Percentiles rank a stretch among this genome's conserved stretches.
Evolutionary conservation across 2,797 vertebrate genomes (phyloP).

Genomic region (Pangasius djambal): DNA sequence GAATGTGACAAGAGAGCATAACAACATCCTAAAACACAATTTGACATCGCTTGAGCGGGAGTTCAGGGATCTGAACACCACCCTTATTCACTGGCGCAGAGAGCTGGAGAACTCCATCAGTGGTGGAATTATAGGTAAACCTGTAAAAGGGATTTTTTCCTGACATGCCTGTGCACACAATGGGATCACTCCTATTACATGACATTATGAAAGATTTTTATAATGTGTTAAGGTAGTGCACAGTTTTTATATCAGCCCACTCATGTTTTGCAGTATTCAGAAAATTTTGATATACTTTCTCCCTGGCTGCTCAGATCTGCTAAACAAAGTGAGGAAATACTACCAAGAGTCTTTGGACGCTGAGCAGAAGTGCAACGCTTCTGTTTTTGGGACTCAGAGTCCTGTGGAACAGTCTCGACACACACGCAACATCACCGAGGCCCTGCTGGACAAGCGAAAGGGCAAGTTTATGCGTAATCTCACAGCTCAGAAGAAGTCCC

Average conservation of each 20-base stretch:
- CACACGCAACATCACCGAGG: constrained; percentile 56
- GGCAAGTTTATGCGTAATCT: constrained; percentile 63
- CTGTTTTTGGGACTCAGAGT: constrained; percentile 67
- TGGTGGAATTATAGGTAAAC: constrained; percentile 75
- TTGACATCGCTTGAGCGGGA: constrained; percentile 69
- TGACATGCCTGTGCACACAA: not conserved
- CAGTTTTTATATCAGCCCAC: not conserved
- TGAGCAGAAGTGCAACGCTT: constrained; percentile 66
- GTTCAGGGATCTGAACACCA: constrained; percentile 72
- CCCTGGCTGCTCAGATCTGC: constrained; percentile 75
- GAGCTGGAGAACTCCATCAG: constrained; percentile 67
- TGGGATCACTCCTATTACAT: not conserved
- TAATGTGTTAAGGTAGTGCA: not conserved
- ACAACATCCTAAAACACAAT: constrained; percentile 57
- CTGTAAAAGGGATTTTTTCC: not conserved
- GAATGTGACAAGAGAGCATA: constrained; percentile 61
- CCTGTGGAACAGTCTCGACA: constrained; percentile 68
- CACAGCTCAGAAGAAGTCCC: constrained; percentile 72
- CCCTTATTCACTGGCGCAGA: constrained; percentile 61
- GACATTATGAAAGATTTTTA: not conserved
- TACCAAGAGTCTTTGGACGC: constrained; percentile 71
- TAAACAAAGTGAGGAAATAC: constrained; percentile 73
- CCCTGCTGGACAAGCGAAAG: constrained; percentile 63
- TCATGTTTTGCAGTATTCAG: not conserved
- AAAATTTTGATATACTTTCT: not conserved